Evolutionary conservation across 2,797 vertebrate species (phyloP), one percentile per base, ranked within the genome.

Genomic region (Xenops minutus): DNA sequence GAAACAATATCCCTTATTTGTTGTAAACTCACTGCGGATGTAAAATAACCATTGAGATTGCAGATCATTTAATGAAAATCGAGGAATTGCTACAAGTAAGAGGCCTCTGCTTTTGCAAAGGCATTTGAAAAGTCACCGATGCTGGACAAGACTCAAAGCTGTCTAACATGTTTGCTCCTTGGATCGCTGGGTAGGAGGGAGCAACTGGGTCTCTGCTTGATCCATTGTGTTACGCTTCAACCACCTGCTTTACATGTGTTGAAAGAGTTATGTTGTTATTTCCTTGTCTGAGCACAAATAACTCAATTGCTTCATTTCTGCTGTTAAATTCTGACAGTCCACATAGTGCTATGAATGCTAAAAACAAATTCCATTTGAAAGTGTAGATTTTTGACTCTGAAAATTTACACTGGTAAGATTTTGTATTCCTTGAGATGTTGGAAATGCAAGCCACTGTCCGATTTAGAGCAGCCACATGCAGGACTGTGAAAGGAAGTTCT

Each of bases 371-470:
- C 82, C 37, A 5, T 78, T 79, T 76, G 78, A n/a, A 78, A 71
- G 87, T 59, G 39, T 81, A 66, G 69, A 36, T 61, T 44, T 86
- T 85, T 95, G 76, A 44, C 27, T 9, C 55, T 37, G 93, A 72
- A 88, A 88, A 92, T 92, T 91, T 81, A 34, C 87, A n/a, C 71
- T 67, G 27, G 55, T 73, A 68, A 92, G 56, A 77, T 97, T 95
- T 84, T 95, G 71, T 85, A 89, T 92, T 95, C 91, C 94, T 94
- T 96, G 89, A 97, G 95, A 86, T 92, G 93, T 95, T 96, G 93
- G 89, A 97, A 97, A 97, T 93, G 87, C 90, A 97, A 97, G 89
- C 90, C 84, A 95, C 63, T 94, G 83, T 95, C 94, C 71, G 0
- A 52, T 92, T 46, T 58, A 93, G 96, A 92, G 56, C 87, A 92